Conservation (phyloP, 1,140 invertebrate species). For the Ips nitidus region DNA sequence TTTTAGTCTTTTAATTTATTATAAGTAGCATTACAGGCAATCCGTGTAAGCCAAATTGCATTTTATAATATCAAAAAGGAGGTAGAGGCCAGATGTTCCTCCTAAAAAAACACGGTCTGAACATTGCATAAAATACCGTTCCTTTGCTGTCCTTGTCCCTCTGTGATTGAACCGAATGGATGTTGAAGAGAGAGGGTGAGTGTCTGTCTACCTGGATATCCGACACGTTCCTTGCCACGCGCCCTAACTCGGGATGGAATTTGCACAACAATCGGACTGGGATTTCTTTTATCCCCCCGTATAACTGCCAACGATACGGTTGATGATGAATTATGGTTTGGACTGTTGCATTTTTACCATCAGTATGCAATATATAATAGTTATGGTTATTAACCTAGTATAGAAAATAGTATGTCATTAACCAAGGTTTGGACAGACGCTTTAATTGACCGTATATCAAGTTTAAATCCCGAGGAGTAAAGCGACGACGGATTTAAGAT, state of each 20-base stretch:
- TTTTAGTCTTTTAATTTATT: not conserved
- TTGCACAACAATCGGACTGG: constrained; percentile 39
- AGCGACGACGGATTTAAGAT: too few relatives aligned
- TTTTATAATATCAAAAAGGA: constrained; percentile 7
- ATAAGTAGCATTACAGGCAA: not conserved
- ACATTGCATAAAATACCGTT: constrained; percentile 3
- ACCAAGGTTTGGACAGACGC: too few relatives aligned
- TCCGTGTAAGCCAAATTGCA: constrained; percentile 1
- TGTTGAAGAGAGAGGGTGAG: constrained; percentile 5
- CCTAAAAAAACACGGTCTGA: not conserved
- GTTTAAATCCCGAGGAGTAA: too few relatives aligned
- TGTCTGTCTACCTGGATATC: constrained; percentile 19
- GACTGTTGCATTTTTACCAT: not conserved
- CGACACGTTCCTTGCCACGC: constrained; percentile 39
- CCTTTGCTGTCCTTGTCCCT: not conserved
- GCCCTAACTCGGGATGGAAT: constrained; percentile 34
- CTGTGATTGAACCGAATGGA: not conserved
- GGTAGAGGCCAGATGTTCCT: constrained; percentile 1
- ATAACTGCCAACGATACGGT: constrained; percentile 31
- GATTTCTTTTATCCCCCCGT: constrained; percentile 35
- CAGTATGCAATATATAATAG: too few relatives aligned
- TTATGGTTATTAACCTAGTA: too few relatives aligned
- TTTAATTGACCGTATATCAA: too few relatives aligned
- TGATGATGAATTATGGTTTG: constrained; percentile 5
- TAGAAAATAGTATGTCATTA: too few relatives aligned